Percentiles rank a stretch among this genome's conserved stretches.
phyloP scores from a whole-genome alignment of 2,113 vertebrate genomes.

The Oncorhynchus tshawytscha region DNA sequence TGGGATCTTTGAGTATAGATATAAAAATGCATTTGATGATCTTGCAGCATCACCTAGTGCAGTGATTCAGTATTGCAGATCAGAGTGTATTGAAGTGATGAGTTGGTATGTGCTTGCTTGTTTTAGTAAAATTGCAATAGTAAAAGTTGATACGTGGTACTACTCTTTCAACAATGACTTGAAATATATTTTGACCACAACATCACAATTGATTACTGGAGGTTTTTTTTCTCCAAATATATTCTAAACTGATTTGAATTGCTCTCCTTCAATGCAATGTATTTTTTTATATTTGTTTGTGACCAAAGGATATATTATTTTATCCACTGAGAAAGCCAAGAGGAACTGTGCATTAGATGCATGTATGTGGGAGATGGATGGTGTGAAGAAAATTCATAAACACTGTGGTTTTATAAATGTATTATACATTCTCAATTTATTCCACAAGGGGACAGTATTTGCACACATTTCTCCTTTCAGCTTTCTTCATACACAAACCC shows the following conservation, averaged over 20 bases:
- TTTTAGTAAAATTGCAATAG: background rate
- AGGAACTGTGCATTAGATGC: background rate
- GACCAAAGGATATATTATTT: background rate
- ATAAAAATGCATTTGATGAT: slow-evolving; percentile 62
- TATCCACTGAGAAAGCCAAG: background rate
- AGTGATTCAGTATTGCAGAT: slow-evolving; percentile 55
- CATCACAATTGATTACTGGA: no score
- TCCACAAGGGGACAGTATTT: slow-evolving; percentile 63
- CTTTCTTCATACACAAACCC: no score
- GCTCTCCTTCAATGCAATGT: no score
- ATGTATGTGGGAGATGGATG: no score
- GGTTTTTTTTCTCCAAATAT: no score
- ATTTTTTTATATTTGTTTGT: background rate
- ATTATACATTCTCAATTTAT: background rate
- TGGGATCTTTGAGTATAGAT: slow-evolving; percentile 24
- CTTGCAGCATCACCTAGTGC: slow-evolving; percentile 76
- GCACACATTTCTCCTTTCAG: slow-evolving; percentile 9
- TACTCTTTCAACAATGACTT: no score
- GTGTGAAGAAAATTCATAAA: background rate
- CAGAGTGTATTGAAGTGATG: background rate
- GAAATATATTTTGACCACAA: no score
- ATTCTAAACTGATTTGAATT: no score
- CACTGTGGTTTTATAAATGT: background rate
- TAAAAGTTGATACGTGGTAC: background rate
- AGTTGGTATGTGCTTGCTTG: background rate